These are phyloP conservation scores for Patagioenas fasciata DNA, from an alignment of 2,113 vertebrate genomes.

Conservation along the genomic window DNA sequence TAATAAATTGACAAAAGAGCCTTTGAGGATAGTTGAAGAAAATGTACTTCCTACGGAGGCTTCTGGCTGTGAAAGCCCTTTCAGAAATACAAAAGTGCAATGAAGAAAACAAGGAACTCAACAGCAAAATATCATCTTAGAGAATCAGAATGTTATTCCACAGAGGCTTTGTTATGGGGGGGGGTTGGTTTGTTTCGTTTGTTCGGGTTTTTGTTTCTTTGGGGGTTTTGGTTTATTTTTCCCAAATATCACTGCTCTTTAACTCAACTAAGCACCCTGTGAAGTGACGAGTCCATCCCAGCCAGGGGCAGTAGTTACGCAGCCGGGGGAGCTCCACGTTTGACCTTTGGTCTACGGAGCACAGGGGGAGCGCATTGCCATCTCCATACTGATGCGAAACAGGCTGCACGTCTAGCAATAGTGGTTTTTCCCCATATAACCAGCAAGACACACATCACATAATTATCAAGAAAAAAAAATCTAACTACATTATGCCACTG, in stretches of 20 bases:
- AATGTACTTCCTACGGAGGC: background rate
- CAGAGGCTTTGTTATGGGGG: background rate
- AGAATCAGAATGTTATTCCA: background rate
- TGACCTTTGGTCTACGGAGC: background rate
- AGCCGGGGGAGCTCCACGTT: background rate
- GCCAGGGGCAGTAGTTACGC: background rate
- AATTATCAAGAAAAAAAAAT: background rate
- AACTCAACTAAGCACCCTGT: background rate
- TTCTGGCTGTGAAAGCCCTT: background rate
- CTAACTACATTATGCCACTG: background rate
- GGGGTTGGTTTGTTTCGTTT: no score
- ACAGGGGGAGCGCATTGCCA: background rate
- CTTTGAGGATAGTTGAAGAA: background rate
- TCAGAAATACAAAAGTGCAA: background rate
- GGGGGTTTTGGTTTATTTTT: background rate
- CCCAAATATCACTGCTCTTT: background rate
- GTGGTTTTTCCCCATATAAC: rapidly evolving
- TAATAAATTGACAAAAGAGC: slow-evolving; percentile 44
- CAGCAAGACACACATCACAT: background rate
- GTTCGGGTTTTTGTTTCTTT: no score
- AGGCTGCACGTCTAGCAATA: background rate
- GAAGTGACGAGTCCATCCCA: background rate
- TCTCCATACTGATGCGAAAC: background rate
- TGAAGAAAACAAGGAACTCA: background rate
- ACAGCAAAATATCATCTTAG: background rate